Conservation (phyloP, 2,113 vertebrate species). For the Pelusios castaneus region DNA sequence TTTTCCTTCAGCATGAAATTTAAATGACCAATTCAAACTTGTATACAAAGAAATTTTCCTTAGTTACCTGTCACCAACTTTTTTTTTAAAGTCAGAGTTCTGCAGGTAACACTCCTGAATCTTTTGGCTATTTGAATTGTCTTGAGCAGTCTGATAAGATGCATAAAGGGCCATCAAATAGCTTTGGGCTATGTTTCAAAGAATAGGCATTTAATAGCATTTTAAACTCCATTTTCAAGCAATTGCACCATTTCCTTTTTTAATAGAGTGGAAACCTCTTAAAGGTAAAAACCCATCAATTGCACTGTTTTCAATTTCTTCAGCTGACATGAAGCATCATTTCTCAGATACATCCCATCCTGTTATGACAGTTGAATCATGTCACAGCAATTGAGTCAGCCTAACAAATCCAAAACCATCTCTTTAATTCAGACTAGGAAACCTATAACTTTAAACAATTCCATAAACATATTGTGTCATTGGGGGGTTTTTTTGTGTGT, state of each 20-base stretch:
- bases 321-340: background rate
- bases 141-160: slow-evolving; percentile 31
- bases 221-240: slow-evolving; percentile 41
- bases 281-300: slow-evolving; percentile 36
- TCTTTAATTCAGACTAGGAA: background rate
- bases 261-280: slow-evolving; percentile 29
- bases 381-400: background rate
- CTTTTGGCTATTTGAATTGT: slow-evolving; percentile 22
- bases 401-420: slow-evolving; percentile 18
- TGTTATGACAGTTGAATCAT: background rate
- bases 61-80: too few species aligned
- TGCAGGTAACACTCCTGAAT: slow-evolving; percentile 27
- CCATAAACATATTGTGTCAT: background rate
- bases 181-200: slow-evolving; percentile 40
- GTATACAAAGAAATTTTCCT: background rate
- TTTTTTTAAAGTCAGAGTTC: background rate
- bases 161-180: slow-evolving; percentile 2
- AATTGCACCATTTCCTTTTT: slow-evolving; percentile 31
- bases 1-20: background rate
- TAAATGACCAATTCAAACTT: slow-evolving; percentile 36
- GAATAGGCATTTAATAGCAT: slow-evolving; percentile 1
- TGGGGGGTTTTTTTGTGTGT: background rate
- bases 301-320: slow-evolving; percentile 52
- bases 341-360: background rate
- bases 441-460: background rate